Base-by-base conservation (phyloP, 2,113 vertebrate genomes). In the Craseonycteris thonglongyai region DNA sequence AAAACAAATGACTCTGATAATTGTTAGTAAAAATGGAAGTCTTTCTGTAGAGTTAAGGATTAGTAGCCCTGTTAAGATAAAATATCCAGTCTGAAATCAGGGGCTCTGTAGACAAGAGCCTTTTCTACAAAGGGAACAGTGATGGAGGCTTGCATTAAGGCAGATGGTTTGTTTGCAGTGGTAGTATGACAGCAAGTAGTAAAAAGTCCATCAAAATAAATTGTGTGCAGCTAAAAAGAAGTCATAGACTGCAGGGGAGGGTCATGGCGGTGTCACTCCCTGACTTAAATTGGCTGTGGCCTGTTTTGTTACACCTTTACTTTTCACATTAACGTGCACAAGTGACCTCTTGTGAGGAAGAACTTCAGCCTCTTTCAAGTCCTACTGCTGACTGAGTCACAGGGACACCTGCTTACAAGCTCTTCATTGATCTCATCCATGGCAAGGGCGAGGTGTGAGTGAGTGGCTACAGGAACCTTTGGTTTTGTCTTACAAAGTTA, bases 241-340 rank as follows among this genome's bases (percentile, higher is more conserved):
- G 83, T 33, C 16, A 6, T 7, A 18, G 75, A 45, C 58, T 51
- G 33, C 21, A 6, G 30, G 56, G n/a, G 24, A 42, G 16, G 18
- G n/a, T 14, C 16, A 9, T 2, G 1, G 58, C 54, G 7, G 12
- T 47, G 6, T 6, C 21, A 0, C 0, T 10, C 26, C 13, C 51
- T 18, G 68, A n/a, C 45, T 56, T 61, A 18, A 18, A 19, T 59
- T 26, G 54, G n/a, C 74, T 58, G n/a, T 12, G 28, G 63, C 54
- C 54, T 40, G 2, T 56, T 65, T 40, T 47, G 35, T 51, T 49
- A 51, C 5, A 7, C 35, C n/a, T 13, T 56, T 72, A 40, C 45
- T 33, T 82, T 75, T 91, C 22, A 24, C 47, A 14, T 28, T 35
- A 7, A 28, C 49, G 61, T 88, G 2, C 28, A 33, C 1, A 3